Evolutionary conservation across 2,113 vertebrate genomes (phyloP).

Genomic region (Charina bottae): DNA sequence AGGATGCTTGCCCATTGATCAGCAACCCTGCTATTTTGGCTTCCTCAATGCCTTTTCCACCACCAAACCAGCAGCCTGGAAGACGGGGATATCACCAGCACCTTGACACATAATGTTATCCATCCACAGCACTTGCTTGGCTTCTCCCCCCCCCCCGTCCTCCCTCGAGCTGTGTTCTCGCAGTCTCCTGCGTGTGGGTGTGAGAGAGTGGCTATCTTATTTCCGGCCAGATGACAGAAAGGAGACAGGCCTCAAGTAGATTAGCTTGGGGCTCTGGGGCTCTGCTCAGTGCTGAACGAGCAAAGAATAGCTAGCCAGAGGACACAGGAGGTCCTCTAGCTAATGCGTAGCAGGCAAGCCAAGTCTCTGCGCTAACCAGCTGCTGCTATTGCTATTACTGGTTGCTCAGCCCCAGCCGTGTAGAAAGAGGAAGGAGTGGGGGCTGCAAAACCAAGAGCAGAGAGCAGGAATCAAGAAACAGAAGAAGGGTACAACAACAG

Average conservation of each 20-base stretch:
- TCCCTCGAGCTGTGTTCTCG: not conserved
- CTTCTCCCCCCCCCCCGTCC: not conserved
- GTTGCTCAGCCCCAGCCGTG: not conserved
- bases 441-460: not conserved
- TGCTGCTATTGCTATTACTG: slow-evolving; percentile 2
- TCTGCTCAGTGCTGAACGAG: not conserved
- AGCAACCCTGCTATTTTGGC: not conserved
- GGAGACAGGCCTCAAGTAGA: not conserved
- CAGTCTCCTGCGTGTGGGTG: not conserved
- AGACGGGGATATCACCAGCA: not conserved
- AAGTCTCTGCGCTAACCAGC: not conserved
- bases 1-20: not conserved
- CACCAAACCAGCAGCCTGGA: not conserved
- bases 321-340: not conserved
- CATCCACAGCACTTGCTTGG: not conserved
- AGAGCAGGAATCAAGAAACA: not conserved
- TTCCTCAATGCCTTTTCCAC: not conserved
- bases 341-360: not conserved
- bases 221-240: not conserved
- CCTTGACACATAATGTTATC: not conserved
- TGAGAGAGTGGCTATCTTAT: not conserved
- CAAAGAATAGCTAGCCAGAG: not conserved
- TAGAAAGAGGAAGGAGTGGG: not conserved
- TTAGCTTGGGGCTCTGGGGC: not conserved
- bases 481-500: not conserved